These are phyloP conservation scores for Tangara arthus DNA, from an alignment of 2,797 vertebrate species.

Conservation along the genomic window DNA sequence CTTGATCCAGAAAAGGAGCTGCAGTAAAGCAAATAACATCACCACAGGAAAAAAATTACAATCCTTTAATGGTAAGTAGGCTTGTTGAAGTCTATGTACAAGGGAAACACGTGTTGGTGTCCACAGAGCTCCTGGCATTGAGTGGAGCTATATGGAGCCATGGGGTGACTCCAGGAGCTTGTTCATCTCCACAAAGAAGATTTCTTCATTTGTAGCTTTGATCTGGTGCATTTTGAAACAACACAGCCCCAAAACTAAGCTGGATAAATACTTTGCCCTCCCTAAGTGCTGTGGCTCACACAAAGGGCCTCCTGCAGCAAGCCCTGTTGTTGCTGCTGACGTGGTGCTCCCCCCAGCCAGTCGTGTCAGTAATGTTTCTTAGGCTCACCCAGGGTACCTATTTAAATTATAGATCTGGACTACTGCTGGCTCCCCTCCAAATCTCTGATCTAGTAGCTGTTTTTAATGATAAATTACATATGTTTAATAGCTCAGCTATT, in stretches of 20 bases:
- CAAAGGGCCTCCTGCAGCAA: not conserved
- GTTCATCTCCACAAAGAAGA: not conserved
- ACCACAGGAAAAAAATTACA: not conserved
- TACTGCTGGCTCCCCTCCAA: constrained; percentile 44
- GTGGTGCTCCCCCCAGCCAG: not conserved
- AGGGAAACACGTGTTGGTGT: not conserved
- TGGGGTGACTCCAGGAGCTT: not conserved
- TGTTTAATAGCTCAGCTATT: constrained; percentile 72
- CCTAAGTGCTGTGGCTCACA: not conserved
- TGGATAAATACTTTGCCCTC: not conserved
- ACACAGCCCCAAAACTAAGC: not conserved
- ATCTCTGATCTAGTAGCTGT: constrained; percentile 63
- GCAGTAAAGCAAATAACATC: not conserved
- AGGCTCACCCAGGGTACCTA: not conserved
- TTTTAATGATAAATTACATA: constrained; percentile 72
- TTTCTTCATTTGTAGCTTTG: not conserved
- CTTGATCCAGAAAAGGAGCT: not conserved
- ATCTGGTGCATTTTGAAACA: not conserved
- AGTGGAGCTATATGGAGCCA: rapidly evolving
- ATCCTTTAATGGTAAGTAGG: not conserved
- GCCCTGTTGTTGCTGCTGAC: not conserved
- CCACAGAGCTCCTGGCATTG: not conserved
- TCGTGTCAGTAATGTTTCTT: not conserved
- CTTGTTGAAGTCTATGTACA: not conserved
- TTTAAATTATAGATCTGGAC: constrained; percentile 60